These are phyloP conservation scores for Lethrus apterus DNA, from an alignment of 1,140 invertebrate species.

Conservation along the genomic window DNA sequence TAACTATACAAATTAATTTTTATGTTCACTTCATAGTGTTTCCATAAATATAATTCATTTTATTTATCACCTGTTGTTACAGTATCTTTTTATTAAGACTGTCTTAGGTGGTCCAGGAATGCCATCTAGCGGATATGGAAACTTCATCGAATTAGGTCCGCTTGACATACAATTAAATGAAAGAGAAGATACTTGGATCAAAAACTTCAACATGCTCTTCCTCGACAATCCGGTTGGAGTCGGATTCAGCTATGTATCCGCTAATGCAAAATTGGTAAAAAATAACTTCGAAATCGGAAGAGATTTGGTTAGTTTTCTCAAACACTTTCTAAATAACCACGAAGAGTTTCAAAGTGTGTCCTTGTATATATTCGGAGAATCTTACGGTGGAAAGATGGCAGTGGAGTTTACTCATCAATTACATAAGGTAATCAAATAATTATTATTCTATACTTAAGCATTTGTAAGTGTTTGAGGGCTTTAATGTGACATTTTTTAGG, in stretches of 20 bases:
- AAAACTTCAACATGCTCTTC: constrained; percentile 55
- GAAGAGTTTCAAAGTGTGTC: constrained; percentile 49
- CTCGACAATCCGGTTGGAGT: constrained; percentile 64
- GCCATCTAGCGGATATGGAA: constrained; percentile 53
- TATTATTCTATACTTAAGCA: too few species aligned
- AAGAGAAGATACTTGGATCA: constrained; percentile 54
- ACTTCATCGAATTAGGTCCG: constrained; percentile 55
- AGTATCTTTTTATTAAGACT: too few species aligned
- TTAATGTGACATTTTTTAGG: constrained; percentile 46
- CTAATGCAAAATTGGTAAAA: constrained; percentile 40
- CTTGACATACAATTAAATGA: constrained; percentile 44
- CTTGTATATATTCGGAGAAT: constrained; percentile 61
- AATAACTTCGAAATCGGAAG: constrained; percentile 54
- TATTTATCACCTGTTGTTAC: too few species aligned
- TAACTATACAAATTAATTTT: too few species aligned
- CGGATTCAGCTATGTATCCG: constrained; percentile 57
- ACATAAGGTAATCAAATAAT: constrained; percentile 28
- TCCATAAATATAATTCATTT: too few species aligned
- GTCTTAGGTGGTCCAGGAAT: constrained; percentile 52
- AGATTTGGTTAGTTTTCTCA: constrained; percentile 45
- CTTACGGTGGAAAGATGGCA: constrained; percentile 63
- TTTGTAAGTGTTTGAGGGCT: too few species aligned
- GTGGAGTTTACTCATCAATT: constrained; percentile 48
- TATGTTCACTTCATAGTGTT: too few species aligned
- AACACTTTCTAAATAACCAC: constrained; percentile 46